These are phyloP conservation scores for Aporophyla lueneburgensis DNA, from an alignment of 2,888 invertebrate genomes.

Conservation along the genomic window DNA sequence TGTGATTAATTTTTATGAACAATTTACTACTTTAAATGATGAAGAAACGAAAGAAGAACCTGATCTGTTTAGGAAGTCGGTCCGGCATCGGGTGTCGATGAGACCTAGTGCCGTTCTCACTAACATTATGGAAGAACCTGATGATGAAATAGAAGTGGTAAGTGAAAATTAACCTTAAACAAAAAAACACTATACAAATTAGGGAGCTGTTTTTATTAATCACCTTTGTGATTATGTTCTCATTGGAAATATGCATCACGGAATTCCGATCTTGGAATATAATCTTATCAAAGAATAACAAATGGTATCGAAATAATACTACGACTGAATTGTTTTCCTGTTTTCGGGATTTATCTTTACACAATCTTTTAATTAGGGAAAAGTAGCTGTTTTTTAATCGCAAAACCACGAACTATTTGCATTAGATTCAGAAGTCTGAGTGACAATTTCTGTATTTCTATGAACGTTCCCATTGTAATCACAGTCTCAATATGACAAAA, in stretches of 20 bases:
- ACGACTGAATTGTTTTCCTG: conserved; percentile 20
- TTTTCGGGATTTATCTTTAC: conserved; percentile 8
- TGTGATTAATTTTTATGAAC: conserved; percentile 86
- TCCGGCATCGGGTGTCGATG: conserved; percentile 83
- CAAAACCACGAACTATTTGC: neutral
- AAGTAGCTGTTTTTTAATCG: neutral
- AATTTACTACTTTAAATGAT: conserved; percentile 83
- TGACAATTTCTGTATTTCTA: neutral
- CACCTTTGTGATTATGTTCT: conserved; percentile 1
- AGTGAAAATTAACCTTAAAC: conserved; percentile 59
- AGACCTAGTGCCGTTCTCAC: conserved; percentile 85
- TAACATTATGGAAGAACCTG: conserved; percentile 86
- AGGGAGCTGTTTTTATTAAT: neutral
- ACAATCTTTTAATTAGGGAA: neutral
- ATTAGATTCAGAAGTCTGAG: conserved; percentile 30
- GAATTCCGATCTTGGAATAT: conserved; percentile 41
- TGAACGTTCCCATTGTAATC: neutral
- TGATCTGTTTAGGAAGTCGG: conserved; percentile 75
- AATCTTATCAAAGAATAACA: conserved; percentile 48
- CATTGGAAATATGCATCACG: conserved; percentile 33
- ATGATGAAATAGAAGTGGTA: conserved; percentile 84
- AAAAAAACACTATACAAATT: neutral
- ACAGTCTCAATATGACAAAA: too few species aligned
- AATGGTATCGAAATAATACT: conserved; percentile 33
- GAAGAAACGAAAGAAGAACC: conserved; percentile 80